A percentile compares a stretch with the other conserved stretches of the same genome.
These are phyloP conservation scores for Henricia sp. DNA, from an alignment of 53 echinoderm and acorn worm species.

Conservation along the genomic window DNA sequence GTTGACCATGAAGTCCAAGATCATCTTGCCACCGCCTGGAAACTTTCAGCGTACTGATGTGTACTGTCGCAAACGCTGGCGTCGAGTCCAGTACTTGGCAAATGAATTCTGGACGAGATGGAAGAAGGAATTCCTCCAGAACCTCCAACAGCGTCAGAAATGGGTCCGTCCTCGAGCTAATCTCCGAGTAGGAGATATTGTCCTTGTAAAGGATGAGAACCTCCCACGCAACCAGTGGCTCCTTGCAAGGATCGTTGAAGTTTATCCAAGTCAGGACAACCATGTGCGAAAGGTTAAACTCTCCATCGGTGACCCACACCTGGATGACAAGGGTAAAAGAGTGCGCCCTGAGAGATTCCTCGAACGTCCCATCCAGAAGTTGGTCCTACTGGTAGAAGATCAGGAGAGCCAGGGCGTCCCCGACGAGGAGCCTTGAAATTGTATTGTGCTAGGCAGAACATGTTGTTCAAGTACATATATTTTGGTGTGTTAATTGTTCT, in stretches of 20 bases:
- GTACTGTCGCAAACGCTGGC: constrained; percentile 49
- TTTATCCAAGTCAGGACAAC: constrained; percentile 40
- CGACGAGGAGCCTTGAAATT: constrained; percentile 7
- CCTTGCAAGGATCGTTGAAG: no score
- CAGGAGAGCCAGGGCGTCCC: neutral
- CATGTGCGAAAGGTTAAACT: constrained; percentile 49
- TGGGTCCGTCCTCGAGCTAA: constrained; percentile 11
- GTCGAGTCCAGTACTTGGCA: constrained; percentile 31
- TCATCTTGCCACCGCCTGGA: constrained; percentile 58
- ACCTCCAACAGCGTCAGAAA: constrained; percentile 22
- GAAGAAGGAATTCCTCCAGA: constrained; percentile 29
- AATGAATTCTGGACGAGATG: constrained; percentile 50
- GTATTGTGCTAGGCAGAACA: neutral
- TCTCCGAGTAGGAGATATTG: constrained; percentile 23
- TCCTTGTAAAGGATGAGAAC: constrained; percentile 39
- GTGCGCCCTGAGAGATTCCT: neutral
- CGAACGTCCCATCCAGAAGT: constrained; percentile 40
- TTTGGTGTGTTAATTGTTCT: neutral
- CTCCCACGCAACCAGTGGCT: no score
- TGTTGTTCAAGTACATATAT: neutral
- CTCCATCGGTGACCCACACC: neutral
- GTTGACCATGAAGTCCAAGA: constrained; percentile 57
- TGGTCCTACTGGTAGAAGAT: constrained; percentile 3
- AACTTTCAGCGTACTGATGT: constrained; percentile 29
- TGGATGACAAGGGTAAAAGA: constrained; percentile 18